phyloP scores from a whole-genome alignment of 2,113 vertebrate species.

The Falco punctatus region DNA sequence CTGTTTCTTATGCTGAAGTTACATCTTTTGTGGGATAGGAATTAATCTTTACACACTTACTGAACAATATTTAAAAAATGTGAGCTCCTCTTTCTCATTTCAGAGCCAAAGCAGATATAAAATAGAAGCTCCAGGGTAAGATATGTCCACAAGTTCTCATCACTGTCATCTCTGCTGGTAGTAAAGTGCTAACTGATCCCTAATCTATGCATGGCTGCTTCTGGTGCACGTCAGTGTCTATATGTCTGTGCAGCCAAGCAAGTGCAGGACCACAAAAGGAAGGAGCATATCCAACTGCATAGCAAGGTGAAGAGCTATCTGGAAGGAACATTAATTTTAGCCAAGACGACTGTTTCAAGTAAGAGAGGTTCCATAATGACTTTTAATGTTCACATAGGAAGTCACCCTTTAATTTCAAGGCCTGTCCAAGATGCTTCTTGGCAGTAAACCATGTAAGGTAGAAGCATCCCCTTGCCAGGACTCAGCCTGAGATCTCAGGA shows the following conservation, averaged over 20 bases:
- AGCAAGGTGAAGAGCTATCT: not conserved
- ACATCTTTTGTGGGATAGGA: not conserved
- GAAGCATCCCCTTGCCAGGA: not conserved
- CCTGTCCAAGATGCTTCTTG: not conserved
- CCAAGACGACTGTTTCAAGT: not conserved
- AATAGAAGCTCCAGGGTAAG: not conserved
- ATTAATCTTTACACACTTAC: not conserved
- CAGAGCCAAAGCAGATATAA: not conserved
- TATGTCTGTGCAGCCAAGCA: not conserved
- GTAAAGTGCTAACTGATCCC: not conserved
- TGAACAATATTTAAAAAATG: not conserved
- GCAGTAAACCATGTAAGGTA: not conserved
- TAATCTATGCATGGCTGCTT: not conserved
- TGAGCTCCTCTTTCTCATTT: not conserved
- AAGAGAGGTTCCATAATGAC: not conserved
- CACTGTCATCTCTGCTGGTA: not conserved
- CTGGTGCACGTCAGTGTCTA: accelerated
- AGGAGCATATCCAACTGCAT: not conserved
- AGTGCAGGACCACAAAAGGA: not conserved
- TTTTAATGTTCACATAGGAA: not conserved
- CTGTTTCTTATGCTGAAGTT: not conserved
- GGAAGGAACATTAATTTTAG: not conserved
- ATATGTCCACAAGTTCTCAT: not conserved
- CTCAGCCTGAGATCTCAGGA: not conserved
- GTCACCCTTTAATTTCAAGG: not conserved